phyloP scores from a whole-genome alignment of 1,140 invertebrate species.

The Hylaeus volcanicus region DNA sequence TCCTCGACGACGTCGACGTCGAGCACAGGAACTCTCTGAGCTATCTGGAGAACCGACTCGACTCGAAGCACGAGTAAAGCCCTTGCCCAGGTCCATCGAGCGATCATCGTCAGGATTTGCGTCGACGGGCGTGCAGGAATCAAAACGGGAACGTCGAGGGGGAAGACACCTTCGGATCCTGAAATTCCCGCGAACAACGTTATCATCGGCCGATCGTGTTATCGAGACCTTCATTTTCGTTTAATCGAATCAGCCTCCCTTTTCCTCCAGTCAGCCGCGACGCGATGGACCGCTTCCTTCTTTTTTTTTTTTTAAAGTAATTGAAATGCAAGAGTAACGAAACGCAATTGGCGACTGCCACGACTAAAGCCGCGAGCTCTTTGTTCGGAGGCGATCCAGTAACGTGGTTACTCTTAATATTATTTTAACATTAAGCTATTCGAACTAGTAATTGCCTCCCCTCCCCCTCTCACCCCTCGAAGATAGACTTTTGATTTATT shows the following conservation, averaged over 20 bases:
- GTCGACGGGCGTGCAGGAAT: background rate
- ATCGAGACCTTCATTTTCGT: background rate
- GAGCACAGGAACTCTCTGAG: conserved; percentile 54
- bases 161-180: conserved; percentile 3
- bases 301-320: background rate
- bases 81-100: background rate
- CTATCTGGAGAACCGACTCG: conserved; percentile 6
- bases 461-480: too few relatives aligned
- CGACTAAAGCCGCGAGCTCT: background rate
- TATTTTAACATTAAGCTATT: background rate
- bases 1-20: conserved; percentile 53
- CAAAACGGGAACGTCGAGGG: conserved; percentile 5
- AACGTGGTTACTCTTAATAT: background rate
- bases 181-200: conserved; percentile 30
- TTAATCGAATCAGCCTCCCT: background rate
- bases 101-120: conserved; percentile 18
- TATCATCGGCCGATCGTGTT: conserved; percentile 30
- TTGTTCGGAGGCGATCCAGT: too few relatives aligned
- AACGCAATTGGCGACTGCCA: background rate
- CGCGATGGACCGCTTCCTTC: background rate
- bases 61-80: conserved; percentile 32
- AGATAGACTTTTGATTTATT: too few relatives aligned
- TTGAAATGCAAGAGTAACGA: background rate
- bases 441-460: background rate
- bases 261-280: background rate